Evolutionary conservation across 2,888 invertebrate genomes (phyloP).

Genomic region (Eupeodes latifasciatus): DNA sequence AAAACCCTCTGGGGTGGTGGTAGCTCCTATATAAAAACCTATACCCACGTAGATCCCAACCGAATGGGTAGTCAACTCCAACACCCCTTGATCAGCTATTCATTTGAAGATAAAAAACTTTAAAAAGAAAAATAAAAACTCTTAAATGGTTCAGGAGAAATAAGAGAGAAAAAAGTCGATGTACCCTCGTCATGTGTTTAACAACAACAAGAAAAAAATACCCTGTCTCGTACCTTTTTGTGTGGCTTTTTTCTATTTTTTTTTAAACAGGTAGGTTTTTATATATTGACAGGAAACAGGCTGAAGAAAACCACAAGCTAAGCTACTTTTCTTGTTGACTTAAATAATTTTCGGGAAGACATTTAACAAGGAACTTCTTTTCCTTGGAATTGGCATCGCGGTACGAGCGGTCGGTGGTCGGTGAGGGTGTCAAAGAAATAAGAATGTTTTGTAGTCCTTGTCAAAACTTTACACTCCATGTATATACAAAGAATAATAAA

Average conservation of each 20-base stretch:
- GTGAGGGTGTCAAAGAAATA: conserved; percentile 40
- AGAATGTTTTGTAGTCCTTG: conserved; percentile 30
- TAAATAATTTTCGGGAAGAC: conserved; percentile 55
- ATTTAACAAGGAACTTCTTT: conserved; percentile 33
- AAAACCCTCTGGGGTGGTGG: conserved; percentile 22
- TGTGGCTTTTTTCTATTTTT: not conserved
- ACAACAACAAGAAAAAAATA: not conserved
- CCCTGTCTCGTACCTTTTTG: conserved; percentile 41
- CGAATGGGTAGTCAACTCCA: not conserved
- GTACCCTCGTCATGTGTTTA: conserved; percentile 32
- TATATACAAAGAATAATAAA: too few relatives aligned
- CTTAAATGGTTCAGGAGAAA: conserved; percentile 50
- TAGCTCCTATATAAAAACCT: not conserved
- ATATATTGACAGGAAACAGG: conserved; percentile 48
- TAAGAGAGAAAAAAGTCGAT: conserved; percentile 10
- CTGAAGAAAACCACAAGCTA: conserved; percentile 23
- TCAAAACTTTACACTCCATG: not conserved
- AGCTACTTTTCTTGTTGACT: conserved; percentile 42
- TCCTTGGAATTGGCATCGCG: not conserved
- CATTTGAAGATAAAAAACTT: conserved; percentile 55
- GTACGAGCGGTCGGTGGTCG: not conserved
- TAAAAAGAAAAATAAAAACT: conserved; percentile 37
- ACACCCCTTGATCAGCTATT: conserved; percentile 44
- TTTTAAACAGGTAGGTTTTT: not conserved
- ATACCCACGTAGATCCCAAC: conserved; percentile 20